phyloP scores from a whole-genome alignment of 2,113 vertebrate species.

The Sinocyclocheilus anophthalmus region DNA sequence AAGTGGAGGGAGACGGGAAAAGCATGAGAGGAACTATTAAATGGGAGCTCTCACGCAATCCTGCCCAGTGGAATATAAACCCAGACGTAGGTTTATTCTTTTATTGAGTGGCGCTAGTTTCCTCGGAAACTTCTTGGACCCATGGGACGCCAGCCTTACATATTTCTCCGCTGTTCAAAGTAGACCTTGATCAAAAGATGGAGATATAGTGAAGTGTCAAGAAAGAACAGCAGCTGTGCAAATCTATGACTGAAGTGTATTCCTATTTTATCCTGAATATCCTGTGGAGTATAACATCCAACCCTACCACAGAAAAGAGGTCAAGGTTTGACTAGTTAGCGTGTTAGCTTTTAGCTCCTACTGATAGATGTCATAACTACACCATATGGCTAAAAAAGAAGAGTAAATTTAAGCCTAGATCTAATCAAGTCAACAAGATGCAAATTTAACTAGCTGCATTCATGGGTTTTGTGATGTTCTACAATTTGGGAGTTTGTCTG shows the following conservation, averaged over 20 bases:
- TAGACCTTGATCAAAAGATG: not conserved
- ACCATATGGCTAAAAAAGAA: not conserved
- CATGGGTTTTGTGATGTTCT: not conserved
- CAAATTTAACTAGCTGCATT: not conserved
- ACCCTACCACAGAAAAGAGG: not conserved
- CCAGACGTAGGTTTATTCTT: not conserved
- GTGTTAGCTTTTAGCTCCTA: not conserved
- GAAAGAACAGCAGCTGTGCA: not conserved
- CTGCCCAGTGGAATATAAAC: not conserved
- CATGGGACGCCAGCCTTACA: not conserved
- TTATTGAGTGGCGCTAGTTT: not conserved
- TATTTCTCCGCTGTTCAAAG: not conserved
- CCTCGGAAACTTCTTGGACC: not conserved
- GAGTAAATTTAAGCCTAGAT: not conserved
- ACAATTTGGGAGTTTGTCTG: conserved; percentile 4
- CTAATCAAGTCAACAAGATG: not conserved
- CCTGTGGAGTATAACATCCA: not conserved
- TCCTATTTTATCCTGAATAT: not conserved
- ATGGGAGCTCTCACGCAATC: not conserved
- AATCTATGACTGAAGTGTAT: not conserved
- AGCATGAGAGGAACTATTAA: not conserved
- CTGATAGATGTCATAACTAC: not conserved
- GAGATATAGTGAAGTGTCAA: not conserved
- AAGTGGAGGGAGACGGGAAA: not conserved
- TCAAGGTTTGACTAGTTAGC: not conserved